Evolutionary conservation across 2,888 invertebrate species (phyloP).

Genomic region (Julus scanicus): DNA sequence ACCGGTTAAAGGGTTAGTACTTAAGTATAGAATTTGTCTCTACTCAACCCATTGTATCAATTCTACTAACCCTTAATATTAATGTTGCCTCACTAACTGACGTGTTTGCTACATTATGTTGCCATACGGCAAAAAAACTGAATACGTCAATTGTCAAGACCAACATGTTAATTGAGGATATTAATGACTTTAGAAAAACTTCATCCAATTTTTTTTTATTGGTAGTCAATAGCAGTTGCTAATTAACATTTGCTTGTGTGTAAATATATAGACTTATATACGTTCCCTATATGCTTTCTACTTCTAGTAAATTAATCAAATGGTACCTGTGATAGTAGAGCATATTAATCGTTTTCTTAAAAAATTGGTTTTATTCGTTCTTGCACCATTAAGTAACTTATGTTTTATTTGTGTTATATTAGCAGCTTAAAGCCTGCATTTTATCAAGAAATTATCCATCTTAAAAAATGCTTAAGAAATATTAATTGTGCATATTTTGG

Average conservation of each 20-base stretch:
- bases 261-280: slow-evolving; percentile 42
- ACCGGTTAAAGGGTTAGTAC: no score
- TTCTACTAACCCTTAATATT: no score
- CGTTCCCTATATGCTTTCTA: slow-evolving; percentile 21
- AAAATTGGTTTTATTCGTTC: neutral
- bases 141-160: neutral
- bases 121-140: no score
- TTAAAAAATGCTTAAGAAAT: neutral
- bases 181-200: neutral
- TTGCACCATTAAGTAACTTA: neutral
- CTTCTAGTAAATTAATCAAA: slow-evolving; percentile 21
- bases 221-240: neutral
- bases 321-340: slow-evolving; percentile 47
- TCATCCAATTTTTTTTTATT: neutral
- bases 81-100: no score
- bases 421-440: no score
- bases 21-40: no score
- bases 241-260: slow-evolving; percentile 26
- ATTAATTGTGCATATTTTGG: neutral
- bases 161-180: neutral
- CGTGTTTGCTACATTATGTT: no score
- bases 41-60: no score
- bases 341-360: neutral
- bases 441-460: neutral
- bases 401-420: neutral